A percentile compares a stretch with the other conserved stretches of the same genome.
phyloP scores from a whole-genome alignment of 2,888 invertebrate genomes.

The Ormyrus nitidulus region DNA sequence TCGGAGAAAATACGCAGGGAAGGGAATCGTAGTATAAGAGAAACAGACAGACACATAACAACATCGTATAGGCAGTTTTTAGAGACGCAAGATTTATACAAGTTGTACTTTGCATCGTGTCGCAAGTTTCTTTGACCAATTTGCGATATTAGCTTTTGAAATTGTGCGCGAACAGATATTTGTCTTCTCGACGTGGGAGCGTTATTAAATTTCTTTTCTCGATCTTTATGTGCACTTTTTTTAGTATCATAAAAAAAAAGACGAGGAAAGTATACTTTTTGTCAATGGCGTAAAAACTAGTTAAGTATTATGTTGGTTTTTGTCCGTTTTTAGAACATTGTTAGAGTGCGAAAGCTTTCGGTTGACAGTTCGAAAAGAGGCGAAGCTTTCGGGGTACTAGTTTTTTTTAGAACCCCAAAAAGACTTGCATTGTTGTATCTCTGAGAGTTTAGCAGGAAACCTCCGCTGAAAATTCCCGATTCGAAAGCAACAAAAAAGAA shows the following conservation, averaged over 20 bases:
- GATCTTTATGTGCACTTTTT: not conserved
- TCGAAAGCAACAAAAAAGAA: slow-evolving; percentile 15
- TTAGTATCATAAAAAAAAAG: not conserved
- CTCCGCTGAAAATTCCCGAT: slow-evolving; percentile 44
- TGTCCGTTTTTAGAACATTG: slow-evolving; percentile 8
- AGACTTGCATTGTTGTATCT: slow-evolving; percentile 13
- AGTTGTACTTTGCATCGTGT: slow-evolving; percentile 40
- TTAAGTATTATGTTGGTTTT: not conserved
- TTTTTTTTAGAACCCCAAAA: not conserved
- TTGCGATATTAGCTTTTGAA: not conserved
- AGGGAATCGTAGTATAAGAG: slow-evolving; percentile 5
- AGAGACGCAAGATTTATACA: slow-evolving; percentile 45
- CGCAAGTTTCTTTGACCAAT: slow-evolving; percentile 40
- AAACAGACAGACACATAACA: slow-evolving; percentile 70
- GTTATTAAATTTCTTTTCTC: slow-evolving; percentile 1
- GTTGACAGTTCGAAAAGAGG: slow-evolving; percentile 15
- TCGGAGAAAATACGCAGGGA: slow-evolving; percentile 60
- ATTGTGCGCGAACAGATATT: not conserved
- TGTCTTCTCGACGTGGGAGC: not conserved
- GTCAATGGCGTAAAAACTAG: no score
- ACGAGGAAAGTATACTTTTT: not conserved
- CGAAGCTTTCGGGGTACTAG: not conserved
- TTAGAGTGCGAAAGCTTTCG: slow-evolving; percentile 13
- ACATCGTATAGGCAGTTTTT: slow-evolving; percentile 56
- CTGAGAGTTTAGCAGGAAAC: not conserved